phyloP scores from a whole-genome alignment of 2,797 vertebrate genomes.

The Cetoscarus ocellatus region DNA sequence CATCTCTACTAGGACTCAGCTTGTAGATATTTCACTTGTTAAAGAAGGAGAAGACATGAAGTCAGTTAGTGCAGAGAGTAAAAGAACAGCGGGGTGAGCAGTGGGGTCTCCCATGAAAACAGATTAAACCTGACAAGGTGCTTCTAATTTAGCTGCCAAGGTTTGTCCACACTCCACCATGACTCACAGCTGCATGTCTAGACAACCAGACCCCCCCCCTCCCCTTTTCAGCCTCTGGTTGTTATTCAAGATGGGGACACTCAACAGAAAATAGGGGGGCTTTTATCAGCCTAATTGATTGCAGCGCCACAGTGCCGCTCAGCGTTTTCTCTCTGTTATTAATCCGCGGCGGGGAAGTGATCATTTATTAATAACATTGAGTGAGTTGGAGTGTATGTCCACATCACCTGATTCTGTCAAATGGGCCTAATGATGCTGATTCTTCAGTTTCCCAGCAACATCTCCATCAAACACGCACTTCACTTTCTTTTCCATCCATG shows the following conservation, averaged over 20 bases:
- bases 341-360: conserved; percentile 32
- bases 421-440: conserved; percentile 43
- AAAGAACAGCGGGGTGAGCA: conserved; percentile 24
- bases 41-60: conserved; percentile 12
- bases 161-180: conserved; percentile 43
- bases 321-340: conserved; percentile 44
- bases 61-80: neutral
- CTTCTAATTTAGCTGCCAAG: conserved; percentile 34
- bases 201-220: conserved; percentile 24
- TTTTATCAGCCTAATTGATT: conserved; percentile 70
- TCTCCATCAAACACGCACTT: conserved; percentile 37
- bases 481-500: conserved; percentile 26
- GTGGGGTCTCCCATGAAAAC: conserved; percentile 19
- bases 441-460: conserved; percentile 39
- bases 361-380: conserved; percentile 60
- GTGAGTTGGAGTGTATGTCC: conserved; percentile 33
- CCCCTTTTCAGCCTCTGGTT: conserved; percentile 29
- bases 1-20: neutral
- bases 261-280: conserved; percentile 46
- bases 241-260: conserved; percentile 62
- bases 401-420: conserved; percentile 52
- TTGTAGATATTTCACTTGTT: conserved; percentile 8
- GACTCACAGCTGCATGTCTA: conserved; percentile 62
- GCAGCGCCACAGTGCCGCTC: conserved; percentile 15
- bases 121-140: conserved; percentile 59